Evolutionary conservation across 2,797 vertebrate species (phyloP), one percentile per base, ranked within the genome.

Genomic region (Sebastes trivittatus): DNA sequence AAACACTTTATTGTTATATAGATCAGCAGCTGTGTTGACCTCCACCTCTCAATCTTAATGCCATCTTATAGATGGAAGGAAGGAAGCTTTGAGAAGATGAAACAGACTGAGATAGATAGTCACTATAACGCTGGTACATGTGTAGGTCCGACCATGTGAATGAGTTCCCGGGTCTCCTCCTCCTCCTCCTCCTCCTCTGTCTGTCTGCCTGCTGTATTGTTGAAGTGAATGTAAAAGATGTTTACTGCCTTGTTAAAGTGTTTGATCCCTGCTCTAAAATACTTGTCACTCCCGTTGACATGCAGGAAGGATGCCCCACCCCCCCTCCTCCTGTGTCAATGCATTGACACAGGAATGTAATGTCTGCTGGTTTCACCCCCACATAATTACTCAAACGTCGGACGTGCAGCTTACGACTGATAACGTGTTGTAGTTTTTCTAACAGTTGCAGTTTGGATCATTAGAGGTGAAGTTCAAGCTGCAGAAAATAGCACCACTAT

Each of bases 201-300:
- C 49, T 77, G 73, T 81, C 82, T 89, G 77, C 34, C 75, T 74
- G 81, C 75, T 87, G 77, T 76, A 69, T 88, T 88, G 87, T 84
- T 86, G 36, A 23, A 23, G 42, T 55, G 60, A 83, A 83, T 61
- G 72, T 67, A 72, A 75, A 86, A 85, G 69, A 52, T 42, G 59
- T 89, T 90, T 90, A 89, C 69, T 84, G 71, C 86, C 89, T 70
- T 27, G 70, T 82, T 64, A 78, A 87, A 87, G 75, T 80, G 80
- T 90, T 91, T 90, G 86, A 92, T 91, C 77, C 30, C 34, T 18
- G 71, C 81, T 77, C 87, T 87, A 74, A 88, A 91, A 77, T 72
- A 84, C 78, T 67, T 76, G 58, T 85, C 78, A 83, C 78, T 82
- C 6, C 49, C 23, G 65, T 59, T 78, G 65, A 87, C 72, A 82